Conservation (phyloP, 2,113 vertebrate species). For the Gasterosteus nipponicus region DNA sequence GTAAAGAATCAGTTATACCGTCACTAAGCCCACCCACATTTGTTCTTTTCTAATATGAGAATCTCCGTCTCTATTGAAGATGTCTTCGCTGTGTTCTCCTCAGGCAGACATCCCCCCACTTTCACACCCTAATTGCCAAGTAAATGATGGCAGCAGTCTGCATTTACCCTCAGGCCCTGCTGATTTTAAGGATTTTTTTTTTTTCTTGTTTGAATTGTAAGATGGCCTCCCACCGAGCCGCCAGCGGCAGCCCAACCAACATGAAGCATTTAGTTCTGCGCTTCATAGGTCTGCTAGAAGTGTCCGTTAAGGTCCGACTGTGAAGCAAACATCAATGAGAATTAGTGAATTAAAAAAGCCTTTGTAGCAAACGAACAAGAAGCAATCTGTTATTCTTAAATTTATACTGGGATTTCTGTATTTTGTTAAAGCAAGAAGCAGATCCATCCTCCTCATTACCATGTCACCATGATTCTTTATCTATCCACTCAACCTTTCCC, state of each 20-base stretch:
- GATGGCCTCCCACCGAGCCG: neutral
- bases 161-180: slow-evolving; percentile 44
- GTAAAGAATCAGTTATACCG: neutral
- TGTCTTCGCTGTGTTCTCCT: slow-evolving; percentile 17
- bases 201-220: slow-evolving; percentile 9
- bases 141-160: slow-evolving; percentile 47
- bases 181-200: slow-evolving; percentile 17
- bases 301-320: slow-evolving; percentile 20
- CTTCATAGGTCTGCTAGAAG: slow-evolving; percentile 7
- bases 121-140: slow-evolving; percentile 58
- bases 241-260: slow-evolving; percentile 12
- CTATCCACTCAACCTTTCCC: slow-evolving; percentile 22
- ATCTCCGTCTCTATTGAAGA: neutral
- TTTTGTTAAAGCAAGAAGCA: slow-evolving; percentile 43
- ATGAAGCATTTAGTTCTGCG: slow-evolving; percentile 12
- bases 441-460: slow-evolving; percentile 4
- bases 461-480: slow-evolving; percentile 21
- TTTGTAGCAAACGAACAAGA: neutral
- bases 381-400: slow-evolving; percentile 12
- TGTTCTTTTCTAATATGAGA: neutral
- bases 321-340: slow-evolving; percentile 39
- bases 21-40: neutral
- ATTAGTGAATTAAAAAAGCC: slow-evolving; percentile 26
- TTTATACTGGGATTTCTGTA: slow-evolving; percentile 32
- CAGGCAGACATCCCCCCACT: neutral